A percentile compares a stretch with the other conserved stretches of the same genome.
Conservation (phyloP, 2,113 vertebrate genomes). For the Mus pahari region DNA sequence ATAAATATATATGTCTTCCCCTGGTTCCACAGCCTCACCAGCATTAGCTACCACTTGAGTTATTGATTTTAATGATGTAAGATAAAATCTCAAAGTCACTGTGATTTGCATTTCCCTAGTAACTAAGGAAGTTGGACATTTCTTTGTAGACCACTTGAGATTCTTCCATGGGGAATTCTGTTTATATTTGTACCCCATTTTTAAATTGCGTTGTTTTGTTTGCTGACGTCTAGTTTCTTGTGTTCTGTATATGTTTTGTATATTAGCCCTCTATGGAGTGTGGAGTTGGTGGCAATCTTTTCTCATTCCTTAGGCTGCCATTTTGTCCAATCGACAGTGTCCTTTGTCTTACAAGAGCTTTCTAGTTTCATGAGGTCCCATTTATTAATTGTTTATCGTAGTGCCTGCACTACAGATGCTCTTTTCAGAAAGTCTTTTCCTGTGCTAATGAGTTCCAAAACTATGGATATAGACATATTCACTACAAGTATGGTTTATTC, state of each 20-base stretch:
- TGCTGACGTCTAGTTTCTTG: too few relatives aligned
- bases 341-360: background rate
- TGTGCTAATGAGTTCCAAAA: background rate
- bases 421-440: background rate
- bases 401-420: background rate
- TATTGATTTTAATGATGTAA: background rate
- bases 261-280: background rate
- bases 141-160: background rate
- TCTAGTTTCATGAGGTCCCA: background rate
- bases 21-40: background rate
- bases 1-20: too few relatives aligned
- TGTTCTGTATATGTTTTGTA: too few relatives aligned
- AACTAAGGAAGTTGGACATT: background rate
- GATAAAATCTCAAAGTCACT: background rate
- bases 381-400: background rate
- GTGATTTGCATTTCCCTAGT: background rate
- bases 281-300: too few relatives aligned
- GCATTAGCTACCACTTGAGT: background rate
- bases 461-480: background rate
- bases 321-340: background rate
- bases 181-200: background rate
- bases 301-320: background rate
- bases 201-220: too few relatives aligned
- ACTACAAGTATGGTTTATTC: background rate
- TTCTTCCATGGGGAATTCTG: background rate